Evolutionary conservation across 37 sponge, comb jelly and placozoan species (phyloP).

Genomic region (Hormiphora californensis): DNA sequence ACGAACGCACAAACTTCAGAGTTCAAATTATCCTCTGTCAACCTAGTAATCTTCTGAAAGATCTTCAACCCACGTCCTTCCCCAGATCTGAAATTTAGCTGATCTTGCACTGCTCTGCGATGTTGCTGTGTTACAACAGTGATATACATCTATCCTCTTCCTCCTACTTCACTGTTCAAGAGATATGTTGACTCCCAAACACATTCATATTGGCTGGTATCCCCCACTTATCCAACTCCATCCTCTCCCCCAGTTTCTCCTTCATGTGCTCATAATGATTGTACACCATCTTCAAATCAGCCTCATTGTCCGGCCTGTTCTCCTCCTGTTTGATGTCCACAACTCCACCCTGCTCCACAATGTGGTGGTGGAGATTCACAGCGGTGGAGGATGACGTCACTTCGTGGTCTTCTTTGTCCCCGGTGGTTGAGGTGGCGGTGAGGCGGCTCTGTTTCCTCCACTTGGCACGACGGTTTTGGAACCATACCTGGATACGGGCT

Average conservation of each 20-base stretch:
- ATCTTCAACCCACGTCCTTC: too few species aligned
- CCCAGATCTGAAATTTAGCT: too few species aligned
- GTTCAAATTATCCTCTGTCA: too few species aligned
- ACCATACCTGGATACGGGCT: background rate
- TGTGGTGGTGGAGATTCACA: background rate
- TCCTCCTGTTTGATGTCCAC: slow-evolving; percentile 22
- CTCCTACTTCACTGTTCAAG: too few species aligned
- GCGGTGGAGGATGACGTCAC: too few species aligned
- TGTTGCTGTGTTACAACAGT: too few species aligned
- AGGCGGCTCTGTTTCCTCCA: slow-evolving; percentile 3
- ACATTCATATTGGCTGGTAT: background rate
- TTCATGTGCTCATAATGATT: background rate
- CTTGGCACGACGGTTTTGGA: background rate
- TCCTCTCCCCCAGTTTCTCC: background rate
- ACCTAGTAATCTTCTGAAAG: too few species aligned
- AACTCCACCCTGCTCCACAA: background rate
- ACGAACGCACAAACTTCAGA: too few species aligned
- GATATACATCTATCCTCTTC: too few species aligned
- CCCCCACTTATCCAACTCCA: background rate
- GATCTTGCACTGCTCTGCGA: too few species aligned
- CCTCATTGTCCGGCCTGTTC: background rate
- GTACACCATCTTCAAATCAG: background rate
- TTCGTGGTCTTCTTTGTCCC: slow-evolving; percentile 4
- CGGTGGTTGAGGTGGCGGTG: background rate
- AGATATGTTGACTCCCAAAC: background rate